Evolutionary conservation across 2,113 vertebrate genomes (phyloP).

Genomic region (Austrofundulus limnaeus): DNA sequence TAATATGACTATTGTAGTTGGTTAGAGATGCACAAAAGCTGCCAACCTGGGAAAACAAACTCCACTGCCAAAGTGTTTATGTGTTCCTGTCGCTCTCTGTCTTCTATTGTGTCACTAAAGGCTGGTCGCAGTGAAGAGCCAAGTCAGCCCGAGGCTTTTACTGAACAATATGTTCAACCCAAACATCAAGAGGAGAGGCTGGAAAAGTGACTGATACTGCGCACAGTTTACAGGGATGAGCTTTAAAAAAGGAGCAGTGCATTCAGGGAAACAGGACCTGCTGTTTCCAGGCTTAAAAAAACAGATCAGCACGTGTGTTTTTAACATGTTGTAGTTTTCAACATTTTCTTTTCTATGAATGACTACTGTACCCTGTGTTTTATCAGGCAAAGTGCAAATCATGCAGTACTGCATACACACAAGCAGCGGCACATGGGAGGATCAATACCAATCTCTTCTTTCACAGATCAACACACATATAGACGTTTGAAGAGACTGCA

Average conservation of each 20-base stretch:
- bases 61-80: constrained; percentile 10
- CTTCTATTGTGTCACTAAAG: constrained; percentile 15
- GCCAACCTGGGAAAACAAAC: constrained; percentile 5
- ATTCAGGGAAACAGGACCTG: not conserved
- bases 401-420: constrained; percentile 1
- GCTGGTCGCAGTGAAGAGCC: constrained; percentile 29
- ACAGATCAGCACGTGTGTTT: not conserved
- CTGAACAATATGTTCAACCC: constrained; percentile 30
- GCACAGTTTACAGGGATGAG: constrained; percentile 8
- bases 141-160: constrained; percentile 26
- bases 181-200: constrained; percentile 23
- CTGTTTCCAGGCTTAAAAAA: not conserved
- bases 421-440: constrained; percentile 3
- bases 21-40: constrained; percentile 1
- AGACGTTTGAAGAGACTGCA: constrained; percentile 13
- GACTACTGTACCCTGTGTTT: not conserved
- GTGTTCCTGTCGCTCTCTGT: constrained; percentile 12
- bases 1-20: constrained; percentile 38
- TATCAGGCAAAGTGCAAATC: no score
- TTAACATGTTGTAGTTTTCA: not conserved
- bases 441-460: constrained; percentile 44
- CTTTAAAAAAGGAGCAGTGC: constrained; percentile 6
- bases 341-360: not conserved
- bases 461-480: constrained; percentile 23
- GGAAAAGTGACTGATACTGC: constrained; percentile 25